Percentiles rank a stretch among this genome's conserved stretches.
Conservation (phyloP, 2,888 invertebrate genomes). For the Ectemnius lituratus region DNA sequence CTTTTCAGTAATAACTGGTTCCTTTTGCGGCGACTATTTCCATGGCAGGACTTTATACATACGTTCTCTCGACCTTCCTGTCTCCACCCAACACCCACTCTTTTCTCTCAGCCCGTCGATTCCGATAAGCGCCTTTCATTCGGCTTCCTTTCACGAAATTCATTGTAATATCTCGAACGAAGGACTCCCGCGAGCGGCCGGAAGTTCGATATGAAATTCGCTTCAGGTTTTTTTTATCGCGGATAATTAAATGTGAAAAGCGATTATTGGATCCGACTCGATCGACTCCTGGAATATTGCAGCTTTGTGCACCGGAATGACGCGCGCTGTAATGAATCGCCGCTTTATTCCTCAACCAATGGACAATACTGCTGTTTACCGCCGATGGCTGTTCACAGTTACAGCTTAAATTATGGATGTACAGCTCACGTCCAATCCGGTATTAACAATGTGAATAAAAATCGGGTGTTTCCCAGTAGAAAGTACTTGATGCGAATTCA, state of each 20-base stretch:
- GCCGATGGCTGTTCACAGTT: too few species aligned
- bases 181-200: conserved; percentile 6
- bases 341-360: not conserved
- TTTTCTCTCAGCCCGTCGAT: conserved; percentile 45
- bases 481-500: too few species aligned
- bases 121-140: conserved; percentile 37
- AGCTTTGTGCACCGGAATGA: not conserved
- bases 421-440: too few species aligned
- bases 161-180: conserved; percentile 45
- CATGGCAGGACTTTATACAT: too few species aligned
- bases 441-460: too few species aligned
- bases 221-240: conserved; percentile 15
- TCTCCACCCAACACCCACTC: conserved; percentile 28
- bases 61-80: conserved; percentile 12
- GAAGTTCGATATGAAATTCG: conserved; percentile 57
- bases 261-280: conserved; percentile 25
- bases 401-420: too few species aligned
- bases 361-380: too few species aligned
- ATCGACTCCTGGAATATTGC: conserved; percentile 9
- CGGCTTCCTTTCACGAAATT: conserved; percentile 32
- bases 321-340: not conserved
- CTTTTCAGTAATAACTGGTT: too few species aligned
- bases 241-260: conserved; percentile 47
- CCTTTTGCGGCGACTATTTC: too few species aligned
- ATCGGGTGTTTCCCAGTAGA: too few species aligned